Evolutionary conservation across 2,797 vertebrate species (phyloP), one percentile per base, ranked within the genome.

Genomic region (Gorsachius magnificus): DNA sequence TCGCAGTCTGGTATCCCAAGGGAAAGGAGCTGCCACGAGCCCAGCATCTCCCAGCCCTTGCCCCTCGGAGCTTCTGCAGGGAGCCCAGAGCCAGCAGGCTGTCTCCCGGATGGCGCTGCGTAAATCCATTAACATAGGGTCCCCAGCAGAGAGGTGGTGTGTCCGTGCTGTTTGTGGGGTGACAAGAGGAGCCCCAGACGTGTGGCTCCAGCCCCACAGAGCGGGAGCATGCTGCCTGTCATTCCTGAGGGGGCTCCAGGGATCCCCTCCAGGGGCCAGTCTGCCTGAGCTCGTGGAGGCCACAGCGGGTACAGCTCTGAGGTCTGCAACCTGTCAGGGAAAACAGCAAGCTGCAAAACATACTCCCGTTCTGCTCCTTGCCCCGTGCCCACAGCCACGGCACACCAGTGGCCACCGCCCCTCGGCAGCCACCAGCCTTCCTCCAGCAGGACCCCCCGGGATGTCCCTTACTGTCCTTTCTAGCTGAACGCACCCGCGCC

Each of bases 351-450:
- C 61, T 72, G 66, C n/a, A 76, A 58, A 56, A 58, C n/a, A 11
- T 1, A 35, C 18, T 61, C 61, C n/a, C 71, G 43, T n/a, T 41
- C 75, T 56, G 70, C 81, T 79, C 66, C 25, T 43, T 21, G 11
- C 33, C 22, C 71, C 1, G 0, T 68, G 54, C 60, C 64, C 71
- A 36, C 31, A 75, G 79, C 31, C 2, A 2, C 0, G 1, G 41
- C 25, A 26, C 0, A 13, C 17, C 1, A 0, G 16, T 12, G 35
- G 57, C 84, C 69, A n/a, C 0, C 0, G 68, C 35, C 64, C n/a
- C 66, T 31, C 0, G 0, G 58, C 74, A 70, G 14, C 57, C 88
- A 88, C 46, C 79, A 68, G 69, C 48, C 76, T 75, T 45, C 87
- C 64, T 35, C 57, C 85, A 91, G 89, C 77, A 83, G 53, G 18